Evolutionary conservation across 2,888 invertebrate genomes (phyloP).

Genomic region (Orthosia gothica): DNA sequence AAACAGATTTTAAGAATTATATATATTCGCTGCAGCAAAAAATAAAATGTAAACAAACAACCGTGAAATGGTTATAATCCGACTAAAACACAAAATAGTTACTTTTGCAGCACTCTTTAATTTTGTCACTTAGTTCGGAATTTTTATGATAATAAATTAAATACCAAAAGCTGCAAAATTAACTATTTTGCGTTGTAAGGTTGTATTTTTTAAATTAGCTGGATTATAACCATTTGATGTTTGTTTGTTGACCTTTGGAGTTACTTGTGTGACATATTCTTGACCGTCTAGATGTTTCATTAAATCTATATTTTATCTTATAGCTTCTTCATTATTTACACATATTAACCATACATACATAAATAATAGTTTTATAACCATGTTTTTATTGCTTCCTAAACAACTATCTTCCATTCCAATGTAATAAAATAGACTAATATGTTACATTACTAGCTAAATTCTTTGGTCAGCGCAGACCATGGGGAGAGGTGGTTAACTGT

Average conservation of each 20-base stretch:
- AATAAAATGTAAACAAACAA: no score
- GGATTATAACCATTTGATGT: no score
- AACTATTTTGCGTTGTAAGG: no score
- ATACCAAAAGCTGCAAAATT: no score
- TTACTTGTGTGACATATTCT: slow-evolving; percentile 3
- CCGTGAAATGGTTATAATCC: no score
- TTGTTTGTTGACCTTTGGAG: background rate
- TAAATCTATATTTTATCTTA: slow-evolving; percentile 10
- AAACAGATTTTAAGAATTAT: background rate
- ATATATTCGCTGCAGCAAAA: background rate
- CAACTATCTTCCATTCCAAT: slow-evolving; percentile 32
- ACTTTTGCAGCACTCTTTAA: no score
- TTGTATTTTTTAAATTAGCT: no score
- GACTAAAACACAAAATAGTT: no score
- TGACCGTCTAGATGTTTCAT: slow-evolving; percentile 2
- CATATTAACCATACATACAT: background rate
- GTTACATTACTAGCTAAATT: slow-evolving; percentile 11
- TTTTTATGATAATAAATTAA: no score
- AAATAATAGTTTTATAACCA: slow-evolving; percentile 11
- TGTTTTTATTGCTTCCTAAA: background rate
- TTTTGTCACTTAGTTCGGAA: no score
- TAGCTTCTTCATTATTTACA: slow-evolving; percentile 26
- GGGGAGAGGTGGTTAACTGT: no score
- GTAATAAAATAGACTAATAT: slow-evolving; percentile 8
- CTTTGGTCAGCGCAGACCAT: slow-evolving; percentile 9